phyloP scores from a whole-genome alignment of 1,140 invertebrate species.

The Bombus pyrosoma region DNA sequence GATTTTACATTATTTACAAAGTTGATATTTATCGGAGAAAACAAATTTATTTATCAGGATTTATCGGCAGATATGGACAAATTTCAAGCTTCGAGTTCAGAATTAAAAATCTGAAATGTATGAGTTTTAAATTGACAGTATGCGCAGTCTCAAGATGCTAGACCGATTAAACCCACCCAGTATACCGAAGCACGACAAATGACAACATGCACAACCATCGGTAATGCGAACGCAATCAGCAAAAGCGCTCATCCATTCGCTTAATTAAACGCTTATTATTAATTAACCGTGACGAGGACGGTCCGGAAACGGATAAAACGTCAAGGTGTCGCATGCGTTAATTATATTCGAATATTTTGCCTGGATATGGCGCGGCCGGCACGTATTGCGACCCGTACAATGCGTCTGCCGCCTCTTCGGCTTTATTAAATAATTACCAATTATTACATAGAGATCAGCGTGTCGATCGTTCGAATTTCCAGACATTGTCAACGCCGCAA shows the following conservation, averaged over 20 bases:
- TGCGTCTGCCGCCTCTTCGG: background rate
- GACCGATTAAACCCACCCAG: background rate
- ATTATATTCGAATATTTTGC: slow-evolving; percentile 66
- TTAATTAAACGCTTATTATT: slow-evolving; percentile 71
- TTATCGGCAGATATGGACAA: fast-evolving
- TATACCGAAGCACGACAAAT: background rate
- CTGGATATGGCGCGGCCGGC: slow-evolving; percentile 14
- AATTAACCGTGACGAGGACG: slow-evolving; percentile 60
- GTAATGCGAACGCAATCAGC: slow-evolving; percentile 57
- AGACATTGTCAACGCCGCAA: background rate
- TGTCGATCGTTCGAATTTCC: background rate
- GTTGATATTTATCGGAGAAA: no score
- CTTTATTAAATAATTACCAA: slow-evolving; percentile 43
- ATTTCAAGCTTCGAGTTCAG: background rate
- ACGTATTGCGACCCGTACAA: background rate
- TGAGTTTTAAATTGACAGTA: background rate
- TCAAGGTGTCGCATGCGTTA: slow-evolving; percentile 65
- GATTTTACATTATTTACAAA: background rate
- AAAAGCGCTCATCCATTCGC: slow-evolving; percentile 66
- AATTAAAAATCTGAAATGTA: background rate
- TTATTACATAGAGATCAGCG: background rate
- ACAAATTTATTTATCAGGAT: no score
- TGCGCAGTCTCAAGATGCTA: no score
- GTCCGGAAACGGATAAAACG: slow-evolving; percentile 64
- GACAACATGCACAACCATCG: background rate